Evolutionary conservation across 2,888 invertebrate species (phyloP).

Genomic region (Diplazon laetatorius): DNA sequence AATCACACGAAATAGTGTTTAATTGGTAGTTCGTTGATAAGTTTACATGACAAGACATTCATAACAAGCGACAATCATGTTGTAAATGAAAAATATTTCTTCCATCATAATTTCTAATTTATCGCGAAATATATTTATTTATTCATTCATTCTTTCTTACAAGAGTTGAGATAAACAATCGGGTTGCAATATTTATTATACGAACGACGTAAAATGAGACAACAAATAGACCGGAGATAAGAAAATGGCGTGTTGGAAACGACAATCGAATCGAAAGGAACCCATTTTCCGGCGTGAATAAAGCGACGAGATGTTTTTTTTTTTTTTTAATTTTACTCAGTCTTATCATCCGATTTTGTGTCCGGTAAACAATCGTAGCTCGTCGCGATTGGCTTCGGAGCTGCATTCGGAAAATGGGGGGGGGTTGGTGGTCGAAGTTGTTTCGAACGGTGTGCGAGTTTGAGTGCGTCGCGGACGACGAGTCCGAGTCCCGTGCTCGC

Average conservation of each 20-base stretch:
- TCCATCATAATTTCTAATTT: too few relatives aligned
- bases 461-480: constrained; percentile 2
- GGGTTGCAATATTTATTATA: not conserved
- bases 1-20: too few relatives aligned
- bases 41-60: too few relatives aligned
- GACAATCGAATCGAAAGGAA: not conserved
- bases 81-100: not conserved
- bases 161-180: too few relatives aligned
- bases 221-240: constrained; percentile 8
- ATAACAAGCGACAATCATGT: too few relatives aligned
- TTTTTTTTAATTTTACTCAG: not conserved
- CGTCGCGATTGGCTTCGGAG: constrained; percentile 35
- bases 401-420: not conserved
- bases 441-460: constrained; percentile 32
- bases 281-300: constrained; percentile 27
- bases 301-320: constrained; percentile 8
- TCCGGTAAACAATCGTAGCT: constrained; percentile 55
- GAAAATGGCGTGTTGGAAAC: constrained; percentile 30
- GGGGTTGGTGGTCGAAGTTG: constrained; percentile 19
- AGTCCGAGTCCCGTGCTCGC: constrained; percentile 22
- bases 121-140: too few relatives aligned
- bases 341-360: constrained; percentile 39
- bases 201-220: not conserved
- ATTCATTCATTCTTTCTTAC: too few relatives aligned
- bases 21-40: too few relatives aligned